phyloP scores from a whole-genome alignment of 2,113 vertebrate genomes.

The Poecilia latipinna region DNA sequence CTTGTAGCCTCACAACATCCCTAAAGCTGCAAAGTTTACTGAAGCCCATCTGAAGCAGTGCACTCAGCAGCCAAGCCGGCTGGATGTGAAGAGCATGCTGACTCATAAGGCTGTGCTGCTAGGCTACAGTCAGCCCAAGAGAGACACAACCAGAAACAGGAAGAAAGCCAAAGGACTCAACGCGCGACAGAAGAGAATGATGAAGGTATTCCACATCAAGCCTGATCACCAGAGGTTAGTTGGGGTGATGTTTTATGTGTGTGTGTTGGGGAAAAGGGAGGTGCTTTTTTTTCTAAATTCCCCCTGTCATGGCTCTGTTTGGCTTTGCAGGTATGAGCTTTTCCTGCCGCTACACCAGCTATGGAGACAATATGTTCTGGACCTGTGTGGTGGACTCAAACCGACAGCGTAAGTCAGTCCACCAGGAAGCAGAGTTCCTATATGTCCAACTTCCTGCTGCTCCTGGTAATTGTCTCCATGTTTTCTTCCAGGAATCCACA shows the following conservation, averaged over 20 bases:
- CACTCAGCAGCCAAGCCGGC: slow-evolving; percentile 39
- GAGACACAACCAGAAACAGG: slow-evolving; percentile 61
- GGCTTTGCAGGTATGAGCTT: slow-evolving; percentile 82
- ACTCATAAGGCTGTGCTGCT: slow-evolving; percentile 86
- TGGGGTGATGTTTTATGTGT: no score
- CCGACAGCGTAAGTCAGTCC: slow-evolving; percentile 77
- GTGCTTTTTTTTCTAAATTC: no score
- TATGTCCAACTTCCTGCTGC: no score
- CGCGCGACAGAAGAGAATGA: slow-evolving; percentile 54
- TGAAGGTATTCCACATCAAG: slow-evolving; percentile 65
- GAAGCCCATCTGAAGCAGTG: slow-evolving; percentile 84
- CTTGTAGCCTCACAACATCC: no score
- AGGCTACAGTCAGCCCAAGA: slow-evolving; percentile 65
- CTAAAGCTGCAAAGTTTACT: slow-evolving; percentile 71
- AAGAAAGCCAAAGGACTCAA: slow-evolving; percentile 63
- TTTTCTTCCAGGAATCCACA: slow-evolving; percentile 82
- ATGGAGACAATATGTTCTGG: slow-evolving; percentile 91
- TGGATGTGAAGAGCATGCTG: slow-evolving; percentile 67
- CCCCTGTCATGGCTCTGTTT: not conserved
- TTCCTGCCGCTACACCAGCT: slow-evolving; percentile 92
- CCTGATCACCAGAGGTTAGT: slow-evolving; percentile 82
- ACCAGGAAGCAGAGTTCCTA: not conserved
- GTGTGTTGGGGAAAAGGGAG: no score
- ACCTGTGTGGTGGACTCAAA: slow-evolving; percentile 87
- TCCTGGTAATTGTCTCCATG: no score